Conservation (phyloP, 2,888 invertebrate species). For the Nymphalis c-album region DNA sequence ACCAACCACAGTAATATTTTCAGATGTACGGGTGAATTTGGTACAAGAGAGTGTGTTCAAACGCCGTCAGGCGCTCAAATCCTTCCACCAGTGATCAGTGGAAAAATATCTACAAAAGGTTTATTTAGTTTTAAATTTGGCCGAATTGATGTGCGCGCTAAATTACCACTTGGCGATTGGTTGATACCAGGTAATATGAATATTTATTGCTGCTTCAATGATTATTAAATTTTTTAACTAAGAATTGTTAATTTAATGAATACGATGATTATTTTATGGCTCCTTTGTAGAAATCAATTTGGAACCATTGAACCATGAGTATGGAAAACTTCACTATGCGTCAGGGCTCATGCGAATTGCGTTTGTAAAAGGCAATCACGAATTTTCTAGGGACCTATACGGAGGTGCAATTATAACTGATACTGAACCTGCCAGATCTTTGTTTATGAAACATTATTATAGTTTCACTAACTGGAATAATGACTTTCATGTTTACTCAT, state of each 20-base stretch:
- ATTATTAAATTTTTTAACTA: no score
- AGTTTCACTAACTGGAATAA: slow-evolving; percentile 73
- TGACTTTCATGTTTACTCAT: slow-evolving; percentile 84
- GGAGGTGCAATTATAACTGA: slow-evolving; percentile 67
- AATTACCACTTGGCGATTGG: slow-evolving; percentile 84
- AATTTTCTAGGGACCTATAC: slow-evolving; percentile 58
- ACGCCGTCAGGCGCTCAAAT: slow-evolving; percentile 46
- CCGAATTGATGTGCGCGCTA: slow-evolving; percentile 78
- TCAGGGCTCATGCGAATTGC: slow-evolving; percentile 89
- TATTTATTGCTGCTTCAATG: not conserved
- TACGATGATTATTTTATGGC: not conserved
- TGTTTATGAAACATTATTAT: slow-evolving; percentile 61
- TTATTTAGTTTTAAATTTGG: slow-evolving; percentile 82
- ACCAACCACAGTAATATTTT: no score
- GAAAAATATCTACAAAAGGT: slow-evolving; percentile 74
- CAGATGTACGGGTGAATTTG: slow-evolving; percentile 19
- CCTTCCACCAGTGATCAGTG: slow-evolving; percentile 82
- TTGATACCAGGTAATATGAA: slow-evolving; percentile 62
- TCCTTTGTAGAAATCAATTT: slow-evolving; percentile 81
- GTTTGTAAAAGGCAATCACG: slow-evolving; percentile 84
- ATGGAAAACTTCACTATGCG: slow-evolving; percentile 81
- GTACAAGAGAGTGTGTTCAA: slow-evolving; percentile 15
- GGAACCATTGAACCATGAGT: slow-evolving; percentile 83
- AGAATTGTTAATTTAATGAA: not conserved
- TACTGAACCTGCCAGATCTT: slow-evolving; percentile 69